A percentile compares a stretch with the other conserved stretches of the same genome.
Evolutionary conservation across 2,888 invertebrate genomes (phyloP).

Genomic region (Polydrusus cervinus): DNA sequence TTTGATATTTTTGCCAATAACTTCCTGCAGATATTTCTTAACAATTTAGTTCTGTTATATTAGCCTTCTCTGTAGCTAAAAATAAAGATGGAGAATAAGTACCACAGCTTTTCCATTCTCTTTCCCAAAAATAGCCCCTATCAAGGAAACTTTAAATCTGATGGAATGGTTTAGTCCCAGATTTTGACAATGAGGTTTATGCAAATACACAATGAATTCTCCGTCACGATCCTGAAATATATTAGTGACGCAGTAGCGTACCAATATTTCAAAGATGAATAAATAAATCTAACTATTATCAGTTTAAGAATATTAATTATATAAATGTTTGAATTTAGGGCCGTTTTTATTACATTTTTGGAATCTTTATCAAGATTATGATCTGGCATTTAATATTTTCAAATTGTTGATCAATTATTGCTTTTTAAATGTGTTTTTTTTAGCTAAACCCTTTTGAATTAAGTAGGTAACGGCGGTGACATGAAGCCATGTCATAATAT

Average conservation of each 20-base stretch:
- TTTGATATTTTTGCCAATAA: background rate
- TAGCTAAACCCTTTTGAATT: no score
- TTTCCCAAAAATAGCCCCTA: background rate
- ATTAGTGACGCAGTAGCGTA: background rate
- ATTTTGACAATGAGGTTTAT: slow-evolving; percentile 9
- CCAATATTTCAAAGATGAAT: background rate
- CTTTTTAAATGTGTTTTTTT: no score
- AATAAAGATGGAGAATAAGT: background rate
- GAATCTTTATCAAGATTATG: no score
- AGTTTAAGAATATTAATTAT: no score
- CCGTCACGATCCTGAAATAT: background rate
- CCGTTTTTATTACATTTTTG: no score
- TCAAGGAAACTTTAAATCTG: slow-evolving; percentile 1
- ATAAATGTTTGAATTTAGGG: no score
- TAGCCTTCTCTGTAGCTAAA: background rate
- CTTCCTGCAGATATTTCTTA: background rate
- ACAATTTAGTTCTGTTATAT: background rate
- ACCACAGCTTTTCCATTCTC: background rate
- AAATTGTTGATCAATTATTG: no score
- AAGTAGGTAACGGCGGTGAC: no score
- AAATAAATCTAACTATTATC: no score
- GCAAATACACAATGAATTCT: slow-evolving; percentile 10
- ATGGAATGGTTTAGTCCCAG: slow-evolving; percentile 12
- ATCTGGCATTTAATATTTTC: no score
- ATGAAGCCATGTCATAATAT: no score